Evolutionary conservation across 1,140 invertebrate genomes (phyloP), one percentile per base, ranked within the genome.

Genomic region (Asbolus verrucosus): DNA sequence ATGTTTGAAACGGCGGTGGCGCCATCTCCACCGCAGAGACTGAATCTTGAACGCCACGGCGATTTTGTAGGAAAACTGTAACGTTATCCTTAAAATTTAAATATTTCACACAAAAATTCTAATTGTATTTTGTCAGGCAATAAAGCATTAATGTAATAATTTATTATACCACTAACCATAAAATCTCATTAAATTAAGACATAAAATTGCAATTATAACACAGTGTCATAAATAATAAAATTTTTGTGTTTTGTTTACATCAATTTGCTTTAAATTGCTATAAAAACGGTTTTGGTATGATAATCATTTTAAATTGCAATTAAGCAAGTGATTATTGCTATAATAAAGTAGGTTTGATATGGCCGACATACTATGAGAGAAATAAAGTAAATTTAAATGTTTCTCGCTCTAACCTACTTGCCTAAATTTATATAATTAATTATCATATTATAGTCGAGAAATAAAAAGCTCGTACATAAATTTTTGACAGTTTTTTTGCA

Each of bases 121-220:
- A 54, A 54, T 54, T 43, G 39, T 43, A 43, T 43, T 43, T 54
- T 54, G 46, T 54, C 46, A 54, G 21, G 46, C 46, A 11, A 54
- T 54, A 54, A 50, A 50, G 16, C 43, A 50, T 21, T 50, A 50
- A 54, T 11, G 46, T 27, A 54, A 54, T 54, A 54, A 54, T 54
- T 54, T 54, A 54, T 27, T 54, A 27, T 54, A 21, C 14, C 46
- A 54, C 24, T 54, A 54, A 54, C 65, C 69, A 71, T 71, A 66
- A 71, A 66, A 38, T 67, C 69, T 38, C 54, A 71, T 46, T 59
- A 62, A 71, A 71, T 71, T 71, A 66, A 71, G 69, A 66, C 69
- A 61, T 71, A 71, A 71, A 71, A 60, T 54, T 41, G 69, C 65
- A 71, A 71, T 71, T 60, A 71, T 69, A 69, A 69, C 62, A 62